Percentiles rank a stretch among this genome's conserved stretches.
Evolutionary conservation across 2,888 invertebrate species (phyloP).

Genomic region (Philereme transversata): DNA sequence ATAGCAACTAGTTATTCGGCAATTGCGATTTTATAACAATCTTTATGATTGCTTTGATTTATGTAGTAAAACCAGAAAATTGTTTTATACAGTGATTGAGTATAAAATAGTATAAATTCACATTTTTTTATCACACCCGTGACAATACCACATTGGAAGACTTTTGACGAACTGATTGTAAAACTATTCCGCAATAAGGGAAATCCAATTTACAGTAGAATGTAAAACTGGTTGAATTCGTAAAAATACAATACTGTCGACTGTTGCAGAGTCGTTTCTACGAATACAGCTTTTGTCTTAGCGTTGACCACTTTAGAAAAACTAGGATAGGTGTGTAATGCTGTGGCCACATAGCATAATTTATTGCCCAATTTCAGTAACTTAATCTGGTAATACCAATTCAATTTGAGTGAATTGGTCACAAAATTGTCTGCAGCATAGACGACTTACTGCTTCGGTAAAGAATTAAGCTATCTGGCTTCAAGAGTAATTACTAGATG

Average conservation of each 20-base stretch:
- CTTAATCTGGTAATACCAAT: background rate
- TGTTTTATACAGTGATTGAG: constrained; percentile 14
- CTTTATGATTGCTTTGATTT: background rate
- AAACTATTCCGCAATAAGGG: constrained; percentile 46
- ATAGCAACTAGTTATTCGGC: constrained; percentile 1
- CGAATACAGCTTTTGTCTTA: constrained; percentile 39
- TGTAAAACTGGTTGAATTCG: constrained; percentile 38
- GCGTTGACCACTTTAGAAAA: constrained; percentile 50
- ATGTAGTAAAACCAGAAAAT: constrained; percentile 1
- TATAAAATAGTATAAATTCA: background rate
- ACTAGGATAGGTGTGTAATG: constrained; percentile 34
- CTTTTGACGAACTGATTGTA: constrained; percentile 58
- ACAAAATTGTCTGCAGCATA: background rate
- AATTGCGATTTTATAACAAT: constrained; percentile 8
- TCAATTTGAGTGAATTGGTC: background rate
- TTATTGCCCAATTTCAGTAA: constrained; percentile 2
- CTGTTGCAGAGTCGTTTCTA: constrained; percentile 22
- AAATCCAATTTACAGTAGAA: constrained; percentile 65
- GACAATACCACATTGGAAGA: constrained; percentile 63
- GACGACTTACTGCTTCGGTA: background rate
- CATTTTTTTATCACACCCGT: constrained; percentile 43
- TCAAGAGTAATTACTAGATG: constrained; percentile 34
- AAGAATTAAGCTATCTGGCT: constrained; percentile 7
- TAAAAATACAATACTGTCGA: constrained; percentile 24
- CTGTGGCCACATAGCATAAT: constrained; percentile 21